Evolutionary conservation across 2,888 invertebrate species (phyloP), one percentile per base, ranked within the genome.

Genomic region (Troides oblongomaculatus): DNA sequence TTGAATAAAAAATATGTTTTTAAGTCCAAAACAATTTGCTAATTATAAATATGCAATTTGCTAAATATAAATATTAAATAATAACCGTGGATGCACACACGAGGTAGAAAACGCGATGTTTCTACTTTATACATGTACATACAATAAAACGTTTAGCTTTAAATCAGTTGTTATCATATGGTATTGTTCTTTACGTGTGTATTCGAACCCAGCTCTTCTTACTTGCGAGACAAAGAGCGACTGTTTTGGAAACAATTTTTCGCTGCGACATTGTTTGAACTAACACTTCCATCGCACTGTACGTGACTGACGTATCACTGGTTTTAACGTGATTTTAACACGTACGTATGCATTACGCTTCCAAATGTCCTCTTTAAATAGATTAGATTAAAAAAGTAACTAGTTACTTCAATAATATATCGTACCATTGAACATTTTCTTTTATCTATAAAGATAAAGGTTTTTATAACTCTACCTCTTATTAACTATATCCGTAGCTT

Each of bases 231-330:
- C 68, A 63, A 68, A 59, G 68, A 64, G 63, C 23, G 6, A 25
- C 6, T 68, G 59, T 68, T 68, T 53, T 64, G 64, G 53, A 64
- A 68, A 68, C 68, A 68, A 53, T 46, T 43, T 62, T 36, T 39
- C 64, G 39, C 10, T 64, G 59, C 23, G 36, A 60, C 50, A 68
- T 64, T 68, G 63, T 64, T 68, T 64, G 59, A 58, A 64, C 30
- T 53, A 62, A 57, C n/a, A 30, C 43, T 64, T 53, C 64, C 62
- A 46, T 21, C 57, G 25, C 43, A 57, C 18, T 61, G 61, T 53
- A 59, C 46, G 25, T 36, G 60, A 59, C 46, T 25, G 30, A 30
- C 66, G 60, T 66, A 66, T 60, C 60, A 66, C 53, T 53, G 39
- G 18, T 65, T 23, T n/a, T 59, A 59, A 65, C 58, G 46, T 65